A percentile compares a stretch with the other conserved stretches of the same genome.
Conservation (phyloP, 2,888 invertebrate genomes). For the Patella pellucida region DNA sequence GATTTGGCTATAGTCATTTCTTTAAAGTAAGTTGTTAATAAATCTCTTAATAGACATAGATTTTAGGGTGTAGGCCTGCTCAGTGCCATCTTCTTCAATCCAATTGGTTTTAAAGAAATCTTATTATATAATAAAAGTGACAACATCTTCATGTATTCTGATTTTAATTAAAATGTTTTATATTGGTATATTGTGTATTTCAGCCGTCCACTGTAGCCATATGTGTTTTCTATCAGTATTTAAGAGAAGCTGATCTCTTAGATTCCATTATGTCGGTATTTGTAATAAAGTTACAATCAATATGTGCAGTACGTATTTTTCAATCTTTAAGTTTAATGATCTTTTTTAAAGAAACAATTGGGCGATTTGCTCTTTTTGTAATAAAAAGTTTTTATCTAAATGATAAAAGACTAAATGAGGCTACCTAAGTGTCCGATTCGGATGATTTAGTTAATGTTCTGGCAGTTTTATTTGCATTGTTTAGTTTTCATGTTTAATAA, state of each 20-base stretch:
- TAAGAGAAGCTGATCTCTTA: constrained; percentile 32
- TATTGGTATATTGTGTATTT: constrained; percentile 26
- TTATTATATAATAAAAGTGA: background rate
- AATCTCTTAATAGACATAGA: background rate
- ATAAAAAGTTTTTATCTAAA: too few relatives aligned
- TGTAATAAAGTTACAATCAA: constrained; percentile 50
- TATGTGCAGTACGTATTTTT: constrained; percentile 49
- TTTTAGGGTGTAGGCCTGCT: background rate
- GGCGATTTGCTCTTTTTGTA: too few relatives aligned
- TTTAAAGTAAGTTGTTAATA: constrained; percentile 38
- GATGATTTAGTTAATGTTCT: too few relatives aligned
- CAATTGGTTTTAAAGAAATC: background rate
- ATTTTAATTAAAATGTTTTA: background rate
- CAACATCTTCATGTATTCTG: too few relatives aligned
- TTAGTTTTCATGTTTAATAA: background rate
- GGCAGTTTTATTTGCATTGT: background rate
- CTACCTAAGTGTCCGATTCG: too few relatives aligned
- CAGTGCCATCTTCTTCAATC: constrained; percentile 6
- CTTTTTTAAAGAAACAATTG: too few relatives aligned
- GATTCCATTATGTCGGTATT: constrained; percentile 28
- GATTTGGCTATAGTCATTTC: constrained; percentile 39
- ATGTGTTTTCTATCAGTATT: constrained; percentile 43
- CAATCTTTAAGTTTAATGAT: too few relatives aligned
- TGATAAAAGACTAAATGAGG: too few relatives aligned
- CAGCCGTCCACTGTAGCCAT: constrained; percentile 54